Percentiles rank a stretch among this genome's conserved stretches.
These are phyloP conservation scores for Buphagus erythrorhynchus DNA, from an alignment of 2,797 vertebrate genomes.

Conservation along the genomic window DNA sequence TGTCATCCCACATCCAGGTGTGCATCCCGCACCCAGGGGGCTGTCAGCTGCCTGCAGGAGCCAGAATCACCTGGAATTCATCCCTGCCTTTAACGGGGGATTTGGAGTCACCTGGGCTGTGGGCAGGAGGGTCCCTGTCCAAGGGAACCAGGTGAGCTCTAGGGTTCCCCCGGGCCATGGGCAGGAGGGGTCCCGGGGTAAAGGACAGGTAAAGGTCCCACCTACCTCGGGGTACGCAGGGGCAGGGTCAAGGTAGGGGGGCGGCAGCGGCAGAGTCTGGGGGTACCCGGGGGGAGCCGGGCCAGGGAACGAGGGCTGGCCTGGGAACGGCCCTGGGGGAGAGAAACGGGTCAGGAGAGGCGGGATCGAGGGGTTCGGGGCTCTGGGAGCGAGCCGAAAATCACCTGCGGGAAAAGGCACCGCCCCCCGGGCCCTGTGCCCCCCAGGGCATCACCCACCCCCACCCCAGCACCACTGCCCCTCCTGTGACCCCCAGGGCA, in stretches of 20 bases:
- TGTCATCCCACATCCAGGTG: neutral
- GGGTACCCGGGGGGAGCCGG: neutral
- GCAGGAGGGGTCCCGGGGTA: neutral
- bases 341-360: neutral
- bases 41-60: neutral
- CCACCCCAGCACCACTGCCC: neutral
- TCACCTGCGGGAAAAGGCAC: neutral
- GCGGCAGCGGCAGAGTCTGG: neutral
- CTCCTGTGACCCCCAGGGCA: too few species aligned
- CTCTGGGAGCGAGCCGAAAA: too few species aligned
- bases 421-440: too few species aligned
- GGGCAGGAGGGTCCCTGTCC: neutral
- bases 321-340: neutral
- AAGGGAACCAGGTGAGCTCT: neutral
- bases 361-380: accelerated
- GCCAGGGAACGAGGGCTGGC: neutral
- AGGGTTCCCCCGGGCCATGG: neutral
- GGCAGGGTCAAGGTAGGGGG: neutral
- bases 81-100: accelerated
- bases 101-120: neutral
- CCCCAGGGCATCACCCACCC: neutral
- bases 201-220: neutral
- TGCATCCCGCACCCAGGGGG: neutral
- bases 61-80: neutral
- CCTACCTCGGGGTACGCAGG: neutral